Evolutionary conservation across 1,140 invertebrate genomes (phyloP).

Genomic region (Popillia japonica): DNA sequence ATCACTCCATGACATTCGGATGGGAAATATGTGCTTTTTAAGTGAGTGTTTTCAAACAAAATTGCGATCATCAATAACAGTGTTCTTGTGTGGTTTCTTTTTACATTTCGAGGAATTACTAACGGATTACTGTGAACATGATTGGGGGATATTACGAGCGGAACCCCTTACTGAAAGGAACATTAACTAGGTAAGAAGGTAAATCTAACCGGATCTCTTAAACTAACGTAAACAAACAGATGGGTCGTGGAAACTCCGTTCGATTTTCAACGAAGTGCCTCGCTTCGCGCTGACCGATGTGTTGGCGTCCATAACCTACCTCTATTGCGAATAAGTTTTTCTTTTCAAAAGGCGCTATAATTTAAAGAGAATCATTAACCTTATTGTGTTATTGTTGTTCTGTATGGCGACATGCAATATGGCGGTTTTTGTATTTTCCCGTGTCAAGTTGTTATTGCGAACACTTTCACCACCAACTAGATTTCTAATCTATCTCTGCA

Average conservation of each 20-base stretch:
- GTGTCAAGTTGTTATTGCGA: constrained; percentile 44
- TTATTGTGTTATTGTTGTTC: constrained; percentile 8
- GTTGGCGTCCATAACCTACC: background rate
- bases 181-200: constrained; percentile 52
- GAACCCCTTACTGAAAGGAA: constrained; percentile 56
- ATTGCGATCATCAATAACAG: constrained; percentile 25
- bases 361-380: background rate
- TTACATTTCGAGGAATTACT: background rate
- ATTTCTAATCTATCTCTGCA: constrained; percentile 47
- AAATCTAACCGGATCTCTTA: constrained; percentile 18
- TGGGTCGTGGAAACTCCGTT: constrained; percentile 26
- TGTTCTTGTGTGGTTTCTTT: constrained; percentile 33
- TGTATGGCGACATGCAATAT: constrained; percentile 42
- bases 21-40: constrained; percentile 34
- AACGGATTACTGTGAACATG: constrained; percentile 47
- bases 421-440: constrained; percentile 37
- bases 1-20: constrained; percentile 26
- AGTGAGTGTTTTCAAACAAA: constrained; percentile 9
- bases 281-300: no score
- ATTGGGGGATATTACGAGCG: constrained; percentile 55
- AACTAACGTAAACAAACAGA: constrained; percentile 1
- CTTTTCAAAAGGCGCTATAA: background rate
- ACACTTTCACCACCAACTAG: constrained; percentile 48
- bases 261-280: background rate
- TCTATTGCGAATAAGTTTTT: background rate